Conservation (phyloP, 2,888 invertebrate genomes). For the Terebella lapidaria region DNA sequence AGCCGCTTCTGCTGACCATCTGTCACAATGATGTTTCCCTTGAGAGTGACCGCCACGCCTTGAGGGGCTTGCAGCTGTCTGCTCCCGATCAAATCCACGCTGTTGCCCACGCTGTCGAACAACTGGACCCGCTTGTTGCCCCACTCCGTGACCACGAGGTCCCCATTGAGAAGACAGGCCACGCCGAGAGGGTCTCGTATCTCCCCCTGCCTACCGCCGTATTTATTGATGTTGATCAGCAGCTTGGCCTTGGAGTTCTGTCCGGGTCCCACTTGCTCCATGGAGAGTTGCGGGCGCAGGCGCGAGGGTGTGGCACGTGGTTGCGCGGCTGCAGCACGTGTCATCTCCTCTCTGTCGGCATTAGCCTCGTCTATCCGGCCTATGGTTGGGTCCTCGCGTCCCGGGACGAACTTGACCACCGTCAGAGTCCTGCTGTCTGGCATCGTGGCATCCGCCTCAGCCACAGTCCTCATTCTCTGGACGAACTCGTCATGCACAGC, state of each 20-base stretch:
- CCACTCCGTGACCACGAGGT: conserved; percentile 26
- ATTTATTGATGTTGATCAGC: conserved; percentile 6
- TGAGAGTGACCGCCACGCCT: conserved; percentile 24
- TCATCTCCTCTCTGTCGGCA: neutral
- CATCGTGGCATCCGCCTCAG: conserved; percentile 15
- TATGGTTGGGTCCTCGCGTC: conserved; percentile 14
- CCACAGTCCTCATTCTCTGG: conserved; percentile 26
- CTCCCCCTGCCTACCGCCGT: conserved; percentile 17
- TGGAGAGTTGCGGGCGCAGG: neutral
- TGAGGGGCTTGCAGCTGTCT: conserved; percentile 18
- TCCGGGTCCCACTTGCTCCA: neutral
- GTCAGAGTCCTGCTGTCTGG: conserved; percentile 9
- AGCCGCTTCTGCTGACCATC: conserved; percentile 26
- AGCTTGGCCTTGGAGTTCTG: neutral
- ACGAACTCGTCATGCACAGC: conserved; percentile 26
- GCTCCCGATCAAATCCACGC: conserved; percentile 8
- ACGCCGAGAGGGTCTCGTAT: conserved; percentile 26
- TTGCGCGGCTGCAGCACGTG: neutral
- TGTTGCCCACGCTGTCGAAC: conserved; percentile 18
- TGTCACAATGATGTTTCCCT: conserved; percentile 26
- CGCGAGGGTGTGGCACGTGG: neutral
- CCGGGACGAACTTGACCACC: conserved; percentile 19
- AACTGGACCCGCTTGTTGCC: conserved; percentile 29
- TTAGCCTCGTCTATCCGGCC: conserved; percentile 20
- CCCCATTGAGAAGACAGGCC: conserved; percentile 23